Evolutionary conservation across 2,888 invertebrate genomes (phyloP).

Genomic region (Plebejus argus): DNA sequence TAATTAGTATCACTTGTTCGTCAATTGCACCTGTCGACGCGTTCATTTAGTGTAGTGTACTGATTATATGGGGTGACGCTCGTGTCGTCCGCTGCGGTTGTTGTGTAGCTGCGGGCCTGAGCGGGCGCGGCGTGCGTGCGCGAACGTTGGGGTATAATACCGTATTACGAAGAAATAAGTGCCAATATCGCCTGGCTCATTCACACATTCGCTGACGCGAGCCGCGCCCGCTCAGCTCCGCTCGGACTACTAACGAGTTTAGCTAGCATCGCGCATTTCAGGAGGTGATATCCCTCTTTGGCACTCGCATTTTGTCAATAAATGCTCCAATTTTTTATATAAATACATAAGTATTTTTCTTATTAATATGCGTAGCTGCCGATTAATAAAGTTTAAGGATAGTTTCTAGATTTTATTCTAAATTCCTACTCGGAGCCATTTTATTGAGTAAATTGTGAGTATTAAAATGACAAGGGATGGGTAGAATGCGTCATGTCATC

Average conservation of each 20-base stretch:
- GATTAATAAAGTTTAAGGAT: background rate
- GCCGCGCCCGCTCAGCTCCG: background rate
- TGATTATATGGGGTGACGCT: constrained; percentile 31
- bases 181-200: background rate
- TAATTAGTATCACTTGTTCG: constrained; percentile 78
- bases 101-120: background rate
- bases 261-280: background rate
- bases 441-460: constrained; percentile 1
- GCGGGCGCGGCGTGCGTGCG: background rate
- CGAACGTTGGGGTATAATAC: background rate
- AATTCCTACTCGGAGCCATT: background rate
- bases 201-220: background rate
- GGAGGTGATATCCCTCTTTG: background rate
- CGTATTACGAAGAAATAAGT: background rate
- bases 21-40: constrained; percentile 78
- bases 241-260: background rate
- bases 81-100: constrained; percentile 23
- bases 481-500: constrained; percentile 10
- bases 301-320: constrained; percentile 8
- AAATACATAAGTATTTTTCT: constrained; percentile 11
- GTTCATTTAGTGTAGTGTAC: constrained; percentile 68
- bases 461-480: background rate
- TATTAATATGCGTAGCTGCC: constrained; percentile 16
- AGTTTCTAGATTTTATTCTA: background rate
- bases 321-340: background rate